Percentiles rank a stretch among this genome's conserved stretches.
phyloP scores from a whole-genome alignment of 1,140 invertebrate species.

The Spodoptera frugiperda region DNA sequence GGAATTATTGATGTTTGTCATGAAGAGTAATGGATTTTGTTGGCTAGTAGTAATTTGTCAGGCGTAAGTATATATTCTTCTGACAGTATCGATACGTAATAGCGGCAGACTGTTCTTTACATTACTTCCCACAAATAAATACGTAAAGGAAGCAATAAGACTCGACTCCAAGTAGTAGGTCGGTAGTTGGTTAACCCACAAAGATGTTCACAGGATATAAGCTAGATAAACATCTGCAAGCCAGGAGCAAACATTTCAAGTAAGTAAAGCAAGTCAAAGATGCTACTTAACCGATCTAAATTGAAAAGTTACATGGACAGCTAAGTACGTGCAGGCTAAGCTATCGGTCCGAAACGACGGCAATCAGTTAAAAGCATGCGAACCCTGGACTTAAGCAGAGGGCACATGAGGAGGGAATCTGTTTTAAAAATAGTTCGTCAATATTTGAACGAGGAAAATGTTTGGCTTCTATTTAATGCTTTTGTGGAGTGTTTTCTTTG shows the following conservation, averaged over 20 bases:
- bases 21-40: not conserved
- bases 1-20: conserved; percentile 24
- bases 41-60: conserved; percentile 8
- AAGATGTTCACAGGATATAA: not conserved
- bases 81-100: no score
- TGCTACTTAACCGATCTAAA: conserved; percentile 38
- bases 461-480: no score
- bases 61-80: not conserved
- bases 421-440: not conserved
- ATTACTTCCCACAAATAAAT: not conserved
- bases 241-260: conserved; percentile 6
- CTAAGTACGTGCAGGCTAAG: conserved; percentile 36
- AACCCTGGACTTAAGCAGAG: conserved; percentile 26
- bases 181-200: not conserved
- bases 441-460: not conserved
- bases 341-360: conserved; percentile 37
- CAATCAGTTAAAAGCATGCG: conserved; percentile 55
- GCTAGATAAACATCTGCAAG: conserved; percentile 8
- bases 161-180: not conserved
- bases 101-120: not conserved
- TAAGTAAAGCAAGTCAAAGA: conserved; percentile 32
- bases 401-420: not conserved
- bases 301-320: conserved; percentile 41
- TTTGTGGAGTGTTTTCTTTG: no score
- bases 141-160: no score